Base-by-base conservation (phyloP, 2,113 vertebrate species). In the Calyptommatus sinebrachiatus region DNA sequence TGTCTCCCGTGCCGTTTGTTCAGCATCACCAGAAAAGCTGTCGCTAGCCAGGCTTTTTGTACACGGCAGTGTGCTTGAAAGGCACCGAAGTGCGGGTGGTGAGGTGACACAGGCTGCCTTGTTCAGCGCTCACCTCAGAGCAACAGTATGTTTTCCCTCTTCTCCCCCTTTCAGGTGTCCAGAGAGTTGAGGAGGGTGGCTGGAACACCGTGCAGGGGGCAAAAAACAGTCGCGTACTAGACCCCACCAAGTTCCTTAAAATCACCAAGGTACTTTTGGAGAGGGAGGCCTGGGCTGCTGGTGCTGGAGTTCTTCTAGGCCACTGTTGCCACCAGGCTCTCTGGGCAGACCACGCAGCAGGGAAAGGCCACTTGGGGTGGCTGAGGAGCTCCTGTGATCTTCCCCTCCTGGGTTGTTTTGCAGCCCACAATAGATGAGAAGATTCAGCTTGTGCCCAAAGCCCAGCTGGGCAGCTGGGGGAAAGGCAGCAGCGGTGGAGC, bases 401-500 rank as follows among this genome's bases (percentile, higher is more conserved):
- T 57, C 53, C 14, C 53, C 53, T 14, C 41, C 35, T 67, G 4
- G 60, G 84, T 94, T 4, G 62, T 80, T 60, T 91, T 91, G 16
- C 92, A 99, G 98, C 97, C 98, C 89, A 97, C 97, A 75, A 98
- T 98, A 92, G 98, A 99, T 90, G 98, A 99, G 88, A 99, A 99
- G 95, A 99, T 99, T 90, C 98, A 99, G 93, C 91, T 99, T 53
- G 97, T 98, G 83, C 98, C 98, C 28, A 96, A 98, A 87, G 97
- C 98, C 88, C 97, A 98, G 88, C 92, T 98, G 91, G 95, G 95
- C 87, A 99, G 96, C 84, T 99, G 98, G 98, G 96, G 96, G 11
- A 99, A 99, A 90, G 98, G 98, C 89, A 99, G 98, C 96, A 99
- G 98, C 3, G 98, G 98, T 74, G 98, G 98, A 90, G 98, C 98